These are phyloP conservation scores for Aurelia sp. DNA, from an alignment of 30 jellyfish, hydroid and myxozoan species.

Conservation along the genomic window DNA sequence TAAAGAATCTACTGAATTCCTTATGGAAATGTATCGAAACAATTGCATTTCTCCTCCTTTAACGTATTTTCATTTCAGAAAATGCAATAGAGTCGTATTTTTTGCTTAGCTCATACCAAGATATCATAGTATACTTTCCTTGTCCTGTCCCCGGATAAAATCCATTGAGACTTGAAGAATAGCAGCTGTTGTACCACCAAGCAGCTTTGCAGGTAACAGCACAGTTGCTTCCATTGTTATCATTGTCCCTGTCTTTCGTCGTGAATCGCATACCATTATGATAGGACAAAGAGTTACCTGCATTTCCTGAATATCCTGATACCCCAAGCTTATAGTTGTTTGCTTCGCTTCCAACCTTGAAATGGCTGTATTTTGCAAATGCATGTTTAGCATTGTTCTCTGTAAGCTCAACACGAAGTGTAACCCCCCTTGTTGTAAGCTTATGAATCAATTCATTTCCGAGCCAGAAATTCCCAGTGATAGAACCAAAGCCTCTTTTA, in stretches of 20 bases:
- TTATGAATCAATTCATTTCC: constrained; percentile 42
- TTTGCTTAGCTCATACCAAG: constrained; percentile 19
- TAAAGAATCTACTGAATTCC: no score
- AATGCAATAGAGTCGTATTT: constrained; percentile 21
- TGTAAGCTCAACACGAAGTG: constrained; percentile 27
- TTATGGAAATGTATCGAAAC: no score
- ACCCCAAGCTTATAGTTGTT: constrained; percentile 14
- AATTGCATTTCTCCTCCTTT: no score
- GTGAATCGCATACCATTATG: constrained; percentile 49
- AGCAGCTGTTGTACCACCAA: constrained; percentile 71
- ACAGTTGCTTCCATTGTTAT: constrained; percentile 33
- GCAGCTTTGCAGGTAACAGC: constrained; percentile 49
- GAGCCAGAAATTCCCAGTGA: constrained; percentile 43
- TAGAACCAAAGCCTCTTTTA: constrained; percentile 43
- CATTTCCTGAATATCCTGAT: constrained; percentile 46
- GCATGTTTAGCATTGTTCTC: constrained; percentile 12
- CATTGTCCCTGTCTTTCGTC: constrained; percentile 59
- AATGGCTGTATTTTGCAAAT: constrained; percentile 41
- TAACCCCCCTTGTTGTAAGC: constrained; percentile 23
- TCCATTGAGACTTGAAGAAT: constrained; percentile 43
- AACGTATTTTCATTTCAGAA: constrained; percentile 35
- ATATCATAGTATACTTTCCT: constrained; percentile 1
- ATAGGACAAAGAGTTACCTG: constrained; percentile 30
- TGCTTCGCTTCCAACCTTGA: constrained; percentile 27
- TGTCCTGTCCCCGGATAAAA: constrained; percentile 36